Conservation (phyloP, 2,888 invertebrate species). For the Sarcophaga carnaria region DNA sequence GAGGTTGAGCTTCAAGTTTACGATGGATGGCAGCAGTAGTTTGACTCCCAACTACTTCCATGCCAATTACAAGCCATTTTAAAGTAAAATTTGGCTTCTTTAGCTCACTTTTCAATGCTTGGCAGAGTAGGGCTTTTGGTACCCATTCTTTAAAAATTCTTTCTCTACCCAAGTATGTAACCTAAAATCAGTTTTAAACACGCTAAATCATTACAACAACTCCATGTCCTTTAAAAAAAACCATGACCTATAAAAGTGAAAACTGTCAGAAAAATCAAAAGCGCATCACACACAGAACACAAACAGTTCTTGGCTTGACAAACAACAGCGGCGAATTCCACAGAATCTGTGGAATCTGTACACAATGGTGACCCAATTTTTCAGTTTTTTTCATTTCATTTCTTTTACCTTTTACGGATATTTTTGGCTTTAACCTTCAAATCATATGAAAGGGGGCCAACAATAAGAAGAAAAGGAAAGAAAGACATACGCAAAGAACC, state of each 20-base stretch:
- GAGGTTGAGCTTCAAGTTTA: too few relatives aligned
- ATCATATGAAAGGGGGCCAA: not conserved
- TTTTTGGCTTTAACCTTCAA: constrained; percentile 62
- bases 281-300: not conserved
- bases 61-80: not conserved
- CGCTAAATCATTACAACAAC: not conserved
- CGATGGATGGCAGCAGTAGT: too few relatives aligned
- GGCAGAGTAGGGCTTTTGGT: too few relatives aligned
- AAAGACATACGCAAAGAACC: constrained; percentile 41
- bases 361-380: constrained; percentile 52
- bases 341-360: constrained; percentile 6
- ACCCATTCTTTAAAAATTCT: not conserved
- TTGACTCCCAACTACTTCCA: too few relatives aligned
- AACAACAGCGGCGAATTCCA: not conserved
- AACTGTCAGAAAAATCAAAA: constrained; percentile 28
- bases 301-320: constrained; percentile 13
- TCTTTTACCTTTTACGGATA: constrained; percentile 6
- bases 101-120: too few relatives aligned
- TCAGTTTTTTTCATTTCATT: not conserved
- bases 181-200: not conserved
- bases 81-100: too few relatives aligned
- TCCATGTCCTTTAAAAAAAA: not conserved
- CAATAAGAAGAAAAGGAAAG: not conserved
- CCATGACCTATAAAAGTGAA: constrained; percentile 36
- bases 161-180: not conserved